These are phyloP conservation scores for Batillaria attramentaria DNA, from an alignment of 1,140 invertebrate genomes.

Conservation along the genomic window DNA sequence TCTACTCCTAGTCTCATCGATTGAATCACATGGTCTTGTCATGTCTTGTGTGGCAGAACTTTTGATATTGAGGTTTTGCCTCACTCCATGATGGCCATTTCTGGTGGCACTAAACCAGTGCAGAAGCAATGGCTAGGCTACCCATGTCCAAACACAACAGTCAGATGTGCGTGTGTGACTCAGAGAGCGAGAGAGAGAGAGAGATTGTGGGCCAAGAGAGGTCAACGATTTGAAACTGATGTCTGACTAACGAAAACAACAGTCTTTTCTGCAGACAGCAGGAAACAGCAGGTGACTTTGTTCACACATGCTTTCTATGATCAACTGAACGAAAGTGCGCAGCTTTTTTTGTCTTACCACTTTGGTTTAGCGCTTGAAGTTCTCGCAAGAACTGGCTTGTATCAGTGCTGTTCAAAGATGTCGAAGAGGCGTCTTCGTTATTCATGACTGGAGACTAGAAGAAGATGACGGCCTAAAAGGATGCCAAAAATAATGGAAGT, in stretches of 20 bases:
- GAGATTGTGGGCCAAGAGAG: neutral
- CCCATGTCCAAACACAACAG: too few relatives aligned
- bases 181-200: neutral
- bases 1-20: too few relatives aligned
- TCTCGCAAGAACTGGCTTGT: conserved; percentile 43
- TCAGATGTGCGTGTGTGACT: too few relatives aligned
- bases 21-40: too few relatives aligned
- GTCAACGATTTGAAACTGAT: neutral
- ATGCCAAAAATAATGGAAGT: neutral
- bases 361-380: conserved; percentile 26
- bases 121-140: too few relatives aligned
- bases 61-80: too few relatives aligned
- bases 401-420: conserved; percentile 43
- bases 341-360: conserved; percentile 18
- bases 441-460: conserved; percentile 19
- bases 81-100: too few relatives aligned
- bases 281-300: neutral
- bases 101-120: too few relatives aligned
- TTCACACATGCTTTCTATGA: neutral
- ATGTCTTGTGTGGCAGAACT: too few relatives aligned
- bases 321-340: neutral
- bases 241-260: too few relatives aligned
- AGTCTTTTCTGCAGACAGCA: neutral
- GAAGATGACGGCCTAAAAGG: neutral
- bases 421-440: conserved; percentile 20